Evolutionary conservation across 2,113 vertebrate genomes (phyloP).

Genomic region (Riparia riparia): DNA sequence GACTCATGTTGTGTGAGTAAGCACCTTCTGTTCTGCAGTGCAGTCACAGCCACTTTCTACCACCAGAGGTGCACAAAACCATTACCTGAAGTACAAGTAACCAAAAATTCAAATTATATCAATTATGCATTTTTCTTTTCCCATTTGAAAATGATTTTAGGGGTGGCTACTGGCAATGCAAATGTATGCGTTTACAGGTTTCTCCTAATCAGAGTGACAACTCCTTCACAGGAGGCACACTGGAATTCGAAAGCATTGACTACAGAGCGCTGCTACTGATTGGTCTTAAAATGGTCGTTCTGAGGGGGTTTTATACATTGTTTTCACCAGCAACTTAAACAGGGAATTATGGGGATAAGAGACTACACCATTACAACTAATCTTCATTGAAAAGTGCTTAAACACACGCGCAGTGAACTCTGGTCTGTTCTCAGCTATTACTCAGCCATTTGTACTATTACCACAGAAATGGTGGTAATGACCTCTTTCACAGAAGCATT

Average conservation of each 20-base stretch:
- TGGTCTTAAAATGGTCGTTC: neutral
- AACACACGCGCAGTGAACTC: neutral
- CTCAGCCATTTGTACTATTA: neutral
- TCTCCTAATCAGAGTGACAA: neutral
- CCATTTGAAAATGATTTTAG: neutral
- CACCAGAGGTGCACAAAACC: neutral
- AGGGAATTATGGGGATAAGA: neutral
- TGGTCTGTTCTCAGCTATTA: neutral
- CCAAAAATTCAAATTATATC: neutral
- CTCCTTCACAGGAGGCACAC: neutral
- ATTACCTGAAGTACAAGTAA: neutral
- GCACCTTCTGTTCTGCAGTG: neutral
- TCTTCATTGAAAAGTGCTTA: neutral
- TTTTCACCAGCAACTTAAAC: neutral
- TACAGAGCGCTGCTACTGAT: accelerated
- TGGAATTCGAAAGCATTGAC: neutral
- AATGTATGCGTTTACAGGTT: neutral
- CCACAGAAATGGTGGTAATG: neutral
- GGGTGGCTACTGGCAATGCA: neutral
- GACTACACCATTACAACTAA: neutral
- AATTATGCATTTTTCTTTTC: neutral
- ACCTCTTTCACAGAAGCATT: neutral
- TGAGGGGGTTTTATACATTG: neutral
- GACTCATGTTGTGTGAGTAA: neutral
- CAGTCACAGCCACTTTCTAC: neutral